Conservation (phyloP, 2,888 invertebrate species). For the Acleris holmiana region DNA sequence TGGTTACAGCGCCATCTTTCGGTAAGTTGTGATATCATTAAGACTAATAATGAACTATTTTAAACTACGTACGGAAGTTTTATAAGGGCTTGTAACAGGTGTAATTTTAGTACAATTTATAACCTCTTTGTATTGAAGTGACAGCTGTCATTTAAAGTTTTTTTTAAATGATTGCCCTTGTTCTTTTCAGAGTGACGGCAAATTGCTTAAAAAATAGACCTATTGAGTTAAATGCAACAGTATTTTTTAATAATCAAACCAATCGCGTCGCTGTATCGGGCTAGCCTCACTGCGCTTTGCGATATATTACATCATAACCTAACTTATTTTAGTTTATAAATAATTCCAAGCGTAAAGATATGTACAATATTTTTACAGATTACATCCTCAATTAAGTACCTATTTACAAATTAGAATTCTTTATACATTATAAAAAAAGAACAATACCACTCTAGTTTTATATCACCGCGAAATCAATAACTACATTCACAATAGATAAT, state of each 20-base stretch:
- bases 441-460: slow-evolving; percentile 77
- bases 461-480: slow-evolving; percentile 83
- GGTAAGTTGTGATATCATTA: slow-evolving; percentile 16
- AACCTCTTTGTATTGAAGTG: background rate
- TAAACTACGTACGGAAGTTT: slow-evolving; percentile 21
- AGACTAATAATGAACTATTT: slow-evolving; percentile 21
- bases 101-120: slow-evolving; percentile 1
- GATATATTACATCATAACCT: slow-evolving; percentile 36
- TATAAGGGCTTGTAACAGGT: slow-evolving; percentile 1
- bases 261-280: slow-evolving; percentile 12
- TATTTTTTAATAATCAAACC: background rate
- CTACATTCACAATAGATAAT: slow-evolving; percentile 82
- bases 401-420: slow-evolving; percentile 84
- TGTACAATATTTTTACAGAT: slow-evolving; percentile 84
- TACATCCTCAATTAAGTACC: slow-evolving; percentile 79
- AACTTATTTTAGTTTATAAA: slow-evolving; percentile 77
- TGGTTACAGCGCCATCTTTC: slow-evolving; percentile 36
- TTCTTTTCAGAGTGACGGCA: background rate
- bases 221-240: slow-evolving; percentile 1
- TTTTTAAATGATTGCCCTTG: background rate
- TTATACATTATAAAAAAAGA: slow-evolving; percentile 83
- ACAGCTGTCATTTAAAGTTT: background rate
- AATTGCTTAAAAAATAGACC: slow-evolving; percentile 11
- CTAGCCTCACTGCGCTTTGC: slow-evolving; percentile 29
- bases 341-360: slow-evolving; percentile 83